Conservation (phyloP, 2,113 vertebrate genomes). For the Atractosteus spatula region DNA sequence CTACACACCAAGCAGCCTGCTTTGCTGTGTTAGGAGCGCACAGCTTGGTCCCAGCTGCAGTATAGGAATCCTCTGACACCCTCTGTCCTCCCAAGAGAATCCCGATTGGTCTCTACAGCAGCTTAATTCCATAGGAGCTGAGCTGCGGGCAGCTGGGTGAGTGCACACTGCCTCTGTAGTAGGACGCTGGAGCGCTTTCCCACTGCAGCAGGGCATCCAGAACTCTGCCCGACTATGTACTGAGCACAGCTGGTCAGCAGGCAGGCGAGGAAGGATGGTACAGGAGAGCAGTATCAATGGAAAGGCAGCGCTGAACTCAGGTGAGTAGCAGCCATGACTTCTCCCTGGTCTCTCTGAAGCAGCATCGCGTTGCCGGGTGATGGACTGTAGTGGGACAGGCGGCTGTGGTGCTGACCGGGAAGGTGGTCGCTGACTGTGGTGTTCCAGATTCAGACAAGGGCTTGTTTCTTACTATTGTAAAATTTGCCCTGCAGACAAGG, state of each 20-base stretch:
- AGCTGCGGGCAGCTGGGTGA: slow-evolving; percentile 8
- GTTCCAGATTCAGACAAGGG: too few species aligned
- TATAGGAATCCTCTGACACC: background rate
- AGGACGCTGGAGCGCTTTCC: slow-evolving; percentile 43
- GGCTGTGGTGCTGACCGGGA: too few species aligned
- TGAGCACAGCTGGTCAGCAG: slow-evolving; percentile 37
- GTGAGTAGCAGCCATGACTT: slow-evolving; percentile 56
- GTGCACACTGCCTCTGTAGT: background rate
- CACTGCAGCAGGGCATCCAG: slow-evolving; percentile 45
- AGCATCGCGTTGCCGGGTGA: too few species aligned
- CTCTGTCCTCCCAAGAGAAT: slow-evolving; percentile 25
- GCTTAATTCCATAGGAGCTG: slow-evolving; percentile 17
- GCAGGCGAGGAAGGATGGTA: slow-evolving; percentile 60
- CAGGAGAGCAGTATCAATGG: slow-evolving; percentile 53
- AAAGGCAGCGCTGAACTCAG: slow-evolving; percentile 56
- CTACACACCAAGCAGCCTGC: too few species aligned
- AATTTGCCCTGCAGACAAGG: too few species aligned
- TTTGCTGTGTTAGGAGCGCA: too few species aligned
- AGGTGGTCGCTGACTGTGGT: too few species aligned
- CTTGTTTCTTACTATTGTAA: too few species aligned
- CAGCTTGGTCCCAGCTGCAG: background rate
- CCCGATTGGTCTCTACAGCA: slow-evolving; percentile 16
- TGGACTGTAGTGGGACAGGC: too few species aligned
- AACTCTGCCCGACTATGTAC: slow-evolving; percentile 47
- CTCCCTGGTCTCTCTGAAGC: too few species aligned